Evolutionary conservation across 2,888 invertebrate genomes (phyloP), one percentile per base, ranked within the genome.

Genomic region (Pantelozetes paolii): DNA sequence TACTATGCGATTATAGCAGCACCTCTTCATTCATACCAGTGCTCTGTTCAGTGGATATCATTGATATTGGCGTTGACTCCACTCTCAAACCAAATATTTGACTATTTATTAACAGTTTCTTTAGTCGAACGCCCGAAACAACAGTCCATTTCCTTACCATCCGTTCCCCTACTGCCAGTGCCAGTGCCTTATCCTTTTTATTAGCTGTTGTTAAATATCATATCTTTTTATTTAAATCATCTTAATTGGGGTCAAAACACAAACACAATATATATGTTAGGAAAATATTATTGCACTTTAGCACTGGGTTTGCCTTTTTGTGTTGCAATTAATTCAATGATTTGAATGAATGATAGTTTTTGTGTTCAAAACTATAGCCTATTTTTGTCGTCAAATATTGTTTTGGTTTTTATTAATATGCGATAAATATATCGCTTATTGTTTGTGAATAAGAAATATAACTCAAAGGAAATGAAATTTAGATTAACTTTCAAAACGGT

Each of bases 171-270:
- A 23, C 28, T 30, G 13, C 20, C 23, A 54, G n/a, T 48, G 1
- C 20, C 23, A 11, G 1, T 23, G 23, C 36, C 36, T 54, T 54
- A 54, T 54, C 54, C 54, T 54, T 54, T 54, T 13, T 54, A 23
- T 57, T 13, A 28, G 57, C 18, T 57, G 57, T 57, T 57, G 57
- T 18, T 11, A 28, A 57, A 57, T 57, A 57, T 57, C 57, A 57
- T 57, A 57, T 57, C 57, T 28, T 57, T 57, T 57, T n/a, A 54
- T 23, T 54, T 23, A 57, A 30, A 1, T 57, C 57, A 30, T 57
- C 57, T 28, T 57, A 57, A 57, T 57, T 57, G 57, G 57, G 57
- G 57, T 57, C 57, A 57, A 57, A 57, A 57, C 57, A 28, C 57
- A 57, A 57, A n/a, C n/a, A n/a, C n/a, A n/a, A n/a, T n/a, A n/a